Base-by-base conservation (phyloP, 2,113 vertebrate genomes). In the Todiramphus chloris region DNA sequence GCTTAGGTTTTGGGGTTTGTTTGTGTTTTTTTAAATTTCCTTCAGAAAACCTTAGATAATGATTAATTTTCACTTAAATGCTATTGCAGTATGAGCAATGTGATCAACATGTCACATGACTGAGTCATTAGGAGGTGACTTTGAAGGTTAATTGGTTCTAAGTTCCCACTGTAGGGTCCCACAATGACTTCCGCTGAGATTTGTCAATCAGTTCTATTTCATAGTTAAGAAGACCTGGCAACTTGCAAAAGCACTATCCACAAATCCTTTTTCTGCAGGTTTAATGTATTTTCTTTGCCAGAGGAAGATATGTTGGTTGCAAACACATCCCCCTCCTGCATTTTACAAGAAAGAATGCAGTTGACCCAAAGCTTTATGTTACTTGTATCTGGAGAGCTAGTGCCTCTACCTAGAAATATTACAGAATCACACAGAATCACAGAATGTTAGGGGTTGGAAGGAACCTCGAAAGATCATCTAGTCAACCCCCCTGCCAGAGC, bases 81-180 rank as follows among this genome's bases (percentile, higher is more conserved):
- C 63, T 93, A 23, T 79, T 94, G 39, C 51, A 68, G 8, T 80
- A 56, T 73, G 60, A 83, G 27, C 48, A 87, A 7, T 50, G 28
- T 84, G 74, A 78, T 74, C 68, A 43, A 41, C 68, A 5, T 56
- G 16, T 24, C 85, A 70, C 68, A 58, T 91, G 89, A 89, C 84
- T 77, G 72, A 81, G 72, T 84, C 19, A 16, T 94, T 96, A 87
- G 0, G 3, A 73, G 41, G 72, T 93, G 70, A 58, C 75, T 94
- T 83, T 92, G 82, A 83, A 97, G 75, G 82, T 91, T 96, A 97
- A 94, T 95, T 86, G 44, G 37, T 82, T 94, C 63, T 31, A 35
- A 87, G 81, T 81, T 96, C 56, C 31, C 16, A 46, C 14, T 62
- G 77, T 59, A 79, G 35, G 70, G 89, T 96, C 50, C 55, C 33